Conservation (phyloP, 2,888 invertebrate genomes). For the Noctua janthina region DNA sequence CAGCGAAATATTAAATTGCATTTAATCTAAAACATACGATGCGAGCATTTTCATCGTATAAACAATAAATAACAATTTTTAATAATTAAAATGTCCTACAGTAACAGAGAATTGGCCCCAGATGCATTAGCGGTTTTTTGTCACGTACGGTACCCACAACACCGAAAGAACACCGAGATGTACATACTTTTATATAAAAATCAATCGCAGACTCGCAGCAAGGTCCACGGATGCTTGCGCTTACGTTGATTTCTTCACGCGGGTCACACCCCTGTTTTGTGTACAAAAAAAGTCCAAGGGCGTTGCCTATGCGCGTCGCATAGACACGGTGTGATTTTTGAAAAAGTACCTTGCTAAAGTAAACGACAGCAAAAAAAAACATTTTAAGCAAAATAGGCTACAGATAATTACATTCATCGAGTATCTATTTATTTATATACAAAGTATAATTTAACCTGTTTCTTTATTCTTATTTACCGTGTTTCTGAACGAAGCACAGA, state of each 20-base stretch:
- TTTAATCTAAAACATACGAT: background rate
- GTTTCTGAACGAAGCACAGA: constrained; percentile 47
- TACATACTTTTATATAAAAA: background rate
- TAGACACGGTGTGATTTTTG: too few relatives aligned
- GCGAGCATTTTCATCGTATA: background rate
- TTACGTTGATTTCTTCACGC: background rate
- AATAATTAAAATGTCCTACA: background rate
- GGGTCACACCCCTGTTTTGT: background rate
- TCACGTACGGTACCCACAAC: background rate
- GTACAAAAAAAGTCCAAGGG: background rate
- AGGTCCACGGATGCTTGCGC: background rate
- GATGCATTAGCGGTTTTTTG: background rate
- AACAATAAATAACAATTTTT: background rate
- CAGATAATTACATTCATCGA: background rate
- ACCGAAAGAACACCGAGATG: background rate
- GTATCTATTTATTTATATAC: background rate
- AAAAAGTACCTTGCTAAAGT: background rate
- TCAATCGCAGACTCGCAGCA: too few relatives aligned
- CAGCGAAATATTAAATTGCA: background rate
- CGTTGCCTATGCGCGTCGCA: background rate
- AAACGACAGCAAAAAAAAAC: background rate
- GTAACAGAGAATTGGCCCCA: background rate
- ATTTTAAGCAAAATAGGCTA: background rate
- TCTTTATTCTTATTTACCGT: background rate
- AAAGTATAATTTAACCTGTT: too few relatives aligned